Base-by-base conservation (phyloP, 2,113 vertebrate genomes). In the Sarotherodon lohbergeri region DNA sequence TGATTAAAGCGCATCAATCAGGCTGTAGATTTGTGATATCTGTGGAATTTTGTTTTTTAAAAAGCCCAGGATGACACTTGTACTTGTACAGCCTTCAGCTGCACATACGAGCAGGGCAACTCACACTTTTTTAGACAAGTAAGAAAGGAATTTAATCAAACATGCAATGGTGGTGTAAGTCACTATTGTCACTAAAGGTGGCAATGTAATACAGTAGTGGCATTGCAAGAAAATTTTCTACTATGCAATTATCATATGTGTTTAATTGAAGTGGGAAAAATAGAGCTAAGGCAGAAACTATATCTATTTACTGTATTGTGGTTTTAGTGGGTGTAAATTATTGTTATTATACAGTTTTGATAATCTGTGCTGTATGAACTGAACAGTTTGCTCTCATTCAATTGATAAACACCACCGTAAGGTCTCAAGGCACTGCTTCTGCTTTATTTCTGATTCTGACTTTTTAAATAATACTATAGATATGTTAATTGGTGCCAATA, bases 1-100 rank as follows among this genome's bases (percentile, higher is more conserved):
- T 82, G 63, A 90, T 87, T 80, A 55, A 87, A 89, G 56, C 52
- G 80, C 80, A 36, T 89, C 57, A 56, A 6, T 29, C 50, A 13
- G 9, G 79, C 48, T 57, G 82, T 7, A 80, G 9, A 55, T 55
- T 19, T 29, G 71, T 32, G 27, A 50, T 78, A 32, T 50, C 16
- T 50, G 73, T 78, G 16, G 43, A 29, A 19, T 68, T 68, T 39
- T 39, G 59, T 13, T 66, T 66, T 39, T 39, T 39, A 34, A 50
- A 78, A 32, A 52, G 43, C 46, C 27, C 73, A 78, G 17, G 46
- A 7, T 78, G 71, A 29, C 27, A 50, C 16, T 17, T 29, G 9
- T 66, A 66, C 36, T 66, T 66, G 34, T 36, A 9, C 36, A 66
- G 5, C 24, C 43, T 76, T 76, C 2, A 27, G 16, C 24, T 19